Base-by-base conservation (phyloP, 2,888 invertebrate species). In the Drymonia ruficornis region DNA sequence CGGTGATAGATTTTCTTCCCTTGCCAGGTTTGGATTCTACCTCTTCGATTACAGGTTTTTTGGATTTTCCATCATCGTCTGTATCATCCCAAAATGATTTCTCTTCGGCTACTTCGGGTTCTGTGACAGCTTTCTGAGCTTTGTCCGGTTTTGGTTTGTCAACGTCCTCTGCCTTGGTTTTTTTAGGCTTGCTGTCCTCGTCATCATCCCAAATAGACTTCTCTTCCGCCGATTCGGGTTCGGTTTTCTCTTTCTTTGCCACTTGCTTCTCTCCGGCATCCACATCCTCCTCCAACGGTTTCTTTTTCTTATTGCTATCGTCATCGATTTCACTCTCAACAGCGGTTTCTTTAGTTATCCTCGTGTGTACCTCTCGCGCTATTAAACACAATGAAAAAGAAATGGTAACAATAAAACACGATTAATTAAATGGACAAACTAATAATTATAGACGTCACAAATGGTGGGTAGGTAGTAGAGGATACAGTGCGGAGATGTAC, bases 361-460 rank as follows among this genome's bases (percentile, higher is more conserved):
- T 88, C 76, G 91, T 86, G 83, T 88, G 91, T 76, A 93, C 86
- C 89, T 93, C 93, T 85, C 83, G 91, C 58, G 93, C 93, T 93
- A 91, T 83, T 81, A 64, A 80, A 83, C 73, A 72, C 81, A 76
- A 84, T 81, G 76, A 82, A 81, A 80, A 78, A 40, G 28, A 80
- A 77, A 74, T 78, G 75, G 74, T 78, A 75, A 80, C 68, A 78
- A 72, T 78, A 78, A 81, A 76, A 81, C 56, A 67, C 61, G 69
- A 61, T 71, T 60, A 72, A 63, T 67, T 59, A 59, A 69, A 76
- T 72, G 73, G 68, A 65, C 58, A 56, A 56, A 74, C 72, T n/a
- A 74, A 76, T 61, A 74, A 77, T 79, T 76, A 79, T 66, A 72
- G 72, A 88, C 85, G 62, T 80, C 83, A 89, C 85, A 87, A 83